Base-by-base conservation (phyloP, 2,113 vertebrate species). In the Gnathonemus longibarbis region DNA sequence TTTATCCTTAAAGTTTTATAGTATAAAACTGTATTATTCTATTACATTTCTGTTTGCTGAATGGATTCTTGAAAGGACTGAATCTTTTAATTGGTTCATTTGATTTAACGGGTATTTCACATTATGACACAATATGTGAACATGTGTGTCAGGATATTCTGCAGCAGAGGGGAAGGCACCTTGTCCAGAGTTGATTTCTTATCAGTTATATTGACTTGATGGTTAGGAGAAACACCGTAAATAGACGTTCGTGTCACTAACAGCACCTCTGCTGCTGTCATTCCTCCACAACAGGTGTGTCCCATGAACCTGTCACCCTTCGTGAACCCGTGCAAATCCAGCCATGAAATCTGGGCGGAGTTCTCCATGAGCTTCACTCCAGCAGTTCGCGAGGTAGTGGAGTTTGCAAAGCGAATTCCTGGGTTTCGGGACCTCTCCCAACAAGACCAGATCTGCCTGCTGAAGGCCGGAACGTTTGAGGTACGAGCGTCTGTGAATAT, bases 391-490 rank as follows among this genome's bases (percentile, higher is more conserved):
- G 98, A 99, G 92, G 98, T 99, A 87, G 98, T 99, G 77, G 98
- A 99, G 91, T 99, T 99, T 45, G 98, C 98, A 91, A 98, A 99
- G 94, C 96, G 97, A 87, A 98, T 99, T 93, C 98, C 97, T 0
- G 98, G 98, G 84, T 99, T 99, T 94, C 95, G 96, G 90, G 96
- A 99, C 90, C 97, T 99, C 91, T 97, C 97, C 1, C 97, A 99
- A 90, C 97, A 98, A 1, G 98, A 99, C 95, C 98, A 99, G 92
- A 97, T 99, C 93, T 96, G 97, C 94, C 96, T 99, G 92, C 95
- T 99, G 92, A 99, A 99, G 93, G 98, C 98, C 84, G 98, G 98
- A 85, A 99, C 98, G 19, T 99, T 99, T 91, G 98, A 99, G 98
- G 98, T 99, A 93, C 94, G 96, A 70, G 31, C 35, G 0, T 87